These are phyloP conservation scores for Macroramphosus scolopax DNA, from an alignment of 2,797 vertebrate genomes.

Conservation along the genomic window DNA sequence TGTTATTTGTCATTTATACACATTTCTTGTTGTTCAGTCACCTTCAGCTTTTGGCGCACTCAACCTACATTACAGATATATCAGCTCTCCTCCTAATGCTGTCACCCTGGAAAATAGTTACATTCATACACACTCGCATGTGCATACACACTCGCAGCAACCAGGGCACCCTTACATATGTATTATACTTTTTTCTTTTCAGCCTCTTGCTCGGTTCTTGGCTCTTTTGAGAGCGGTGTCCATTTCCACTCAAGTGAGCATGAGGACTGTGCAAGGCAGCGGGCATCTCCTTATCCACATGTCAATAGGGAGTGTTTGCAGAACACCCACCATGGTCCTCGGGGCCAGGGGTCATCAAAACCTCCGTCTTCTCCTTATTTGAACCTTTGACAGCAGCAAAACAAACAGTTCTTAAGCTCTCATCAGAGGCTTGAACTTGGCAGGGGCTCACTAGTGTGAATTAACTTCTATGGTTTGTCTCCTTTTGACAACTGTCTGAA, in stretches of 20 bases:
- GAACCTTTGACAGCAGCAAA: slow-evolving; percentile 72
- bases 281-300: slow-evolving; percentile 63
- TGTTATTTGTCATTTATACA: too few species aligned
- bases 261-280: slow-evolving; percentile 45
- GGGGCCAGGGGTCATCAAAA: slow-evolving; percentile 76
- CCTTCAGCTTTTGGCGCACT: neutral
- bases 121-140: slow-evolving; percentile 2
- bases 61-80: too few species aligned
- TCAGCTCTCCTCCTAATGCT: slow-evolving; percentile 4
- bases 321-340: slow-evolving; percentile 71
- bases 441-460: slow-evolving; percentile 44
- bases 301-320: slow-evolving; percentile 73
- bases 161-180: slow-evolving; percentile 27
- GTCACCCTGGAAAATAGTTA: slow-evolving; percentile 12
- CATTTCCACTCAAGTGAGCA: slow-evolving; percentile 68
- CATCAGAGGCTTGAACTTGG: slow-evolving; percentile 75
- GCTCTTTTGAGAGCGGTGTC: slow-evolving; percentile 60
- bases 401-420: slow-evolving; percentile 75
- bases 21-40: too few species aligned
- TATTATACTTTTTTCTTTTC: slow-evolving; percentile 50
- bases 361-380: slow-evolving; percentile 64
- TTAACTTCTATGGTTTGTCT: slow-evolving; percentile 45
- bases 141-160: slow-evolving; percentile 26
- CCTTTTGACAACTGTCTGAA: slow-evolving; percentile 45
- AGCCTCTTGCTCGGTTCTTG: slow-evolving; percentile 36